phyloP scores from a whole-genome alignment of 2,888 invertebrate genomes.

The Himalopsyche japonica region DNA sequence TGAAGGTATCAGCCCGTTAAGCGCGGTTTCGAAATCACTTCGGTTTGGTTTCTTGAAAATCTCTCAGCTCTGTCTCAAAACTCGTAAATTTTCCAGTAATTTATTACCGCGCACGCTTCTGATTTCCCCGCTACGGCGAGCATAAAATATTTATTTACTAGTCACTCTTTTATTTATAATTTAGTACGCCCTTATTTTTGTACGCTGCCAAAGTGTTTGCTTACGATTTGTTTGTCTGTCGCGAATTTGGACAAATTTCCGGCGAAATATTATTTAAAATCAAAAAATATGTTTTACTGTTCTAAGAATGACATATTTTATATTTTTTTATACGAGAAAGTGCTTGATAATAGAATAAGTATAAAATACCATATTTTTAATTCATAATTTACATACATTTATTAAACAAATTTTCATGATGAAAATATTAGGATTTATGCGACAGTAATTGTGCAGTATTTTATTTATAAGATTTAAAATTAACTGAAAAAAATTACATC shows the following conservation, averaged over 20 bases:
- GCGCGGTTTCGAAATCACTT: constrained; percentile 34
- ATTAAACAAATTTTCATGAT: no score
- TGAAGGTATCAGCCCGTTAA: background rate
- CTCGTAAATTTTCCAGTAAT: constrained; percentile 60
- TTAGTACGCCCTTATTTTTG: constrained; percentile 22
- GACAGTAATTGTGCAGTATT: no score
- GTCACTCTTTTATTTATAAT: constrained; percentile 33
- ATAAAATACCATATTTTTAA: no score
- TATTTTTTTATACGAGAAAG: no score
- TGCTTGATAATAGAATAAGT: no score
- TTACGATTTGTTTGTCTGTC: constrained; percentile 1
- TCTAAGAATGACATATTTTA: no score
- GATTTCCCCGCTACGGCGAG: constrained; percentile 34
- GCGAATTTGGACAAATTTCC: background rate
- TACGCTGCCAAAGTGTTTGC: background rate
- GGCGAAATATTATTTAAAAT: background rate
- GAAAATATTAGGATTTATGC: no score
- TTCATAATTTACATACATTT: no score
- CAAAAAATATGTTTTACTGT: background rate
- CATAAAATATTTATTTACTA: constrained; percentile 34
- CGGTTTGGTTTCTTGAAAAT: constrained; percentile 26
- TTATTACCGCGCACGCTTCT: constrained; percentile 49
- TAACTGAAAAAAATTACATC: no score
- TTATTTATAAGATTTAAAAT: no score
- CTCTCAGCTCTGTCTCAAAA: constrained; percentile 35